Base-by-base conservation (phyloP, 64 coral and sea anemone species). In the Stichodactyla mertensii region DNA sequence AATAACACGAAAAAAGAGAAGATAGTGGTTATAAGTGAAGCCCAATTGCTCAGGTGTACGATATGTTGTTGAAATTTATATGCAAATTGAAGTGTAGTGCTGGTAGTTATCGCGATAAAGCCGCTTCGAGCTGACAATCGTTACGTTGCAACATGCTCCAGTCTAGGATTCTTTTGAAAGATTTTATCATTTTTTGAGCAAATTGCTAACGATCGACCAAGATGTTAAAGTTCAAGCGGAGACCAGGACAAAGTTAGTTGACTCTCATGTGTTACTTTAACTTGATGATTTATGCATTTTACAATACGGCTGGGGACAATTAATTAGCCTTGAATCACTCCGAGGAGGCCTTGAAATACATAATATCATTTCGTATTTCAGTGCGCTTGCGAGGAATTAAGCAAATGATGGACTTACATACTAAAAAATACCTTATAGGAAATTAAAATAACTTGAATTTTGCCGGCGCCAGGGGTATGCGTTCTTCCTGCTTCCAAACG, bases 211-310 rank as follows among this genome's bases (percentile, higher is more conserved):
- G 10, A 74, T 14, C 26, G 27, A 13, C 26, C 12, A 31, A 11
- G n/a, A 26, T 74, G 69, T 23, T 74, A 23, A 74, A 74, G 69
- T 74, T 74, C 24, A 74, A 23, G 36, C 7, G 69, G 3, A 74
- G 69, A 23, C 69, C 69, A 31, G 24, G 69, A 27, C 69, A 74
- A 27, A 74, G 69, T 74, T 74, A 74, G 69, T 74, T 36, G 69
- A 74, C 26, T 74, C 20, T 27, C 22, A 71, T 10, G 6, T 27
- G 7, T 27, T 2, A 74, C n/a, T 74, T 31, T 0, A 58, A 11
- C 9, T 74, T 74, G 4, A 71, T 31, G 7, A 24, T 0, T 2
- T 28, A 12, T 24, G 1, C 69, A 28, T 1, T 74, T 16, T 18
- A 20, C 18, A 16, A 18, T 66, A 20, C 18, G 62, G 18, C 62